Percentiles rank a stretch among this genome's conserved stretches.
Evolutionary conservation across 30 jellyfish, hydroid and myxozoan genomes (phyloP).

Genomic region (Morbakka virulenta): DNA sequence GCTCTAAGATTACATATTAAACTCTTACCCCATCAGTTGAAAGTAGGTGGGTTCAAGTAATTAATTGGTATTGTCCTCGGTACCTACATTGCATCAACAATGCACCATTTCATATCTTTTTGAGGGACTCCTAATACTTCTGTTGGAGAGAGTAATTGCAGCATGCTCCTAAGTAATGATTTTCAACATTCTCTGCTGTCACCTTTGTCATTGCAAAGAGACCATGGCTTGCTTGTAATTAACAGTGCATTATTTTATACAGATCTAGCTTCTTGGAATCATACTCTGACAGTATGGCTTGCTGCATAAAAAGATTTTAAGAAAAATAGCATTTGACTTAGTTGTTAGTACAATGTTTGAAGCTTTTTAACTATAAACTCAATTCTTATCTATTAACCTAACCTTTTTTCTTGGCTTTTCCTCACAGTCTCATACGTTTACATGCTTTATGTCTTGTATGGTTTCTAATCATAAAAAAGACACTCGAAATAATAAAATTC

Average conservation of each 20-base stretch:
- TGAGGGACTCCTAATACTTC: conserved; percentile 16
- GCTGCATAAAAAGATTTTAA: no score
- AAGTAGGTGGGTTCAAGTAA: conserved; percentile 21
- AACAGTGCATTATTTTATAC: conserved; percentile 23
- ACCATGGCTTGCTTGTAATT: conserved; percentile 54
- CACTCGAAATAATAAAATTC: no score
- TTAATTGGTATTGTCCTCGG: conserved; percentile 39
- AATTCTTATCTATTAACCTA: no score
- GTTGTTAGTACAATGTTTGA: no score
- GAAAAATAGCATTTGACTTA: no score
- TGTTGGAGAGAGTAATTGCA: conserved; percentile 26
- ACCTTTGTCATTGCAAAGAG: conserved; percentile 40
- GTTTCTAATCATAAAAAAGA: no score
- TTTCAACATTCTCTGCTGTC: conserved; percentile 30
- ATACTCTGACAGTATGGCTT: conserved; percentile 13
- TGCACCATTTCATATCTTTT: conserved; percentile 17
- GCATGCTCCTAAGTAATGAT: not conserved
- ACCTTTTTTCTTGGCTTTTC: no score
- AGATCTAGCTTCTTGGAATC: conserved; percentile 30
- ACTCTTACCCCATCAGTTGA: conserved; percentile 37
- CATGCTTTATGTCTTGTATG: no score
- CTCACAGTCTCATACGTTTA: no score
- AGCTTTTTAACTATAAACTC: no score
- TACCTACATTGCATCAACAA: conserved; percentile 42
- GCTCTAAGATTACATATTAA: conserved; percentile 26